Percentiles rank a stretch among this genome's conserved stretches.
These are phyloP conservation scores for Corythornis cristatus DNA, from an alignment of 2,113 vertebrate genomes.

Conservation along the genomic window DNA sequence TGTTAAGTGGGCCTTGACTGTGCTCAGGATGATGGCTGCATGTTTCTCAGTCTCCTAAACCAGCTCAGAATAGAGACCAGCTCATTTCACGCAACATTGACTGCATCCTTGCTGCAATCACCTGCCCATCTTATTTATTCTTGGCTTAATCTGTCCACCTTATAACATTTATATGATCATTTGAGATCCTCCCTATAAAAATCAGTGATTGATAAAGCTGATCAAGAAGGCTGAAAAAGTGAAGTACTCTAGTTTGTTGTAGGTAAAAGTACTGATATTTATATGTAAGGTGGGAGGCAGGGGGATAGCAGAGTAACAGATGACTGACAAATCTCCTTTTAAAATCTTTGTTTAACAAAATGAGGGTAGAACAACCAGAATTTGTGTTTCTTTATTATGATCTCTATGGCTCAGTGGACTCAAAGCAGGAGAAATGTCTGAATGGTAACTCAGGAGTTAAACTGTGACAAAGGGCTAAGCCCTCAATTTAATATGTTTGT, in stretches of 20 bases:
- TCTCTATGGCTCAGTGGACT: background rate
- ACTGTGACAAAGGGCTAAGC: background rate
- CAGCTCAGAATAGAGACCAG: background rate
- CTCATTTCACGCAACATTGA: conserved; percentile 38
- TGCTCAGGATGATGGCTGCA: background rate
- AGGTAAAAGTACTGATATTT: background rate
- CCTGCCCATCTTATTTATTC: conserved; percentile 9
- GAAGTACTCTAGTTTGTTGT: background rate
- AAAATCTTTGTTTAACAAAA: background rate
- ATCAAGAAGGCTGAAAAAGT: background rate
- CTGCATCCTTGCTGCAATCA: background rate
- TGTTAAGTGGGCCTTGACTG: background rate
- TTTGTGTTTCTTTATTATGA: background rate
- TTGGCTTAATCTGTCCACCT: background rate
- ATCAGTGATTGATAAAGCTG: background rate
- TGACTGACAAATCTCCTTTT: background rate
- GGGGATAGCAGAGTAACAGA: background rate
- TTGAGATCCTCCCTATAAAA: background rate
- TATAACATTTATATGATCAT: background rate
- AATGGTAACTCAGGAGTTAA: background rate
- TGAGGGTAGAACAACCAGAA: background rate
- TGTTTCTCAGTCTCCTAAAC: background rate
- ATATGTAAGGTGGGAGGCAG: accelerated
- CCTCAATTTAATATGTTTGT: background rate
- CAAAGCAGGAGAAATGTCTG: background rate